Base-by-base conservation (phyloP, 1,140 invertebrate genomes). In the Zaprionus inermis region DNA sequence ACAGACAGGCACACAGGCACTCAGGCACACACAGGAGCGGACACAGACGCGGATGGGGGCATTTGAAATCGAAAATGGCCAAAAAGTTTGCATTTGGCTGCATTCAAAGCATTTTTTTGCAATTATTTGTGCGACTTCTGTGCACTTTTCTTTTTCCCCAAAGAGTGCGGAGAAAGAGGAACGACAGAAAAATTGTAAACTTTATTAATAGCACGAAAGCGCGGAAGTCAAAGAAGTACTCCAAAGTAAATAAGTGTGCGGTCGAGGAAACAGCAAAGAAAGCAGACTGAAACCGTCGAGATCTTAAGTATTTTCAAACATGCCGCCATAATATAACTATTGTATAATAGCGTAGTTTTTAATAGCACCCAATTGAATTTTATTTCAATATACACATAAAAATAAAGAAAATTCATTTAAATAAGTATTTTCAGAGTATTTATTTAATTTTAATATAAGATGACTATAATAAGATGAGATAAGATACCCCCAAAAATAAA, bases 41-140 rank as follows among this genome's bases (percentile, higher is more conserved):
- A 16, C 49, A 30, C 46, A 34, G 30, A 38, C 18, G n/a, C 60
- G 7, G 2, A 14, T 9, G 12, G 20, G 24, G 24, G 24, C 14
- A 54, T 56, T 56, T 30, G 16, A 56, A 56, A 56, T 36, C 30
- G n/a, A 28, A 28, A 28, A 28, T 28, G 24, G 24, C 22, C 51
- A 12, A 57, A 38, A 65, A 65, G 34, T 56, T 64, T 56, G 18
- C 24, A 54, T 12, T 52, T 36, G 30, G 36, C 34, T 14, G 44
- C 51, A 57, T 41, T 59, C 58, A 63, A 70, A 41, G 65, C 51
- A 51, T 32, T 52, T 63, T 55, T 46, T 46, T 32, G 58, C 65
- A 70, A 63, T 74, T 63, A 70, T 63, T 57, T 73, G 56, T 58
- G 58, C 56, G 52, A 24, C 49, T 70, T 74, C 52, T 52, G 57